These are phyloP conservation scores for Sylvilagus bachmani DNA, from an alignment of 2,113 vertebrate genomes.

Conservation along the genomic window DNA sequence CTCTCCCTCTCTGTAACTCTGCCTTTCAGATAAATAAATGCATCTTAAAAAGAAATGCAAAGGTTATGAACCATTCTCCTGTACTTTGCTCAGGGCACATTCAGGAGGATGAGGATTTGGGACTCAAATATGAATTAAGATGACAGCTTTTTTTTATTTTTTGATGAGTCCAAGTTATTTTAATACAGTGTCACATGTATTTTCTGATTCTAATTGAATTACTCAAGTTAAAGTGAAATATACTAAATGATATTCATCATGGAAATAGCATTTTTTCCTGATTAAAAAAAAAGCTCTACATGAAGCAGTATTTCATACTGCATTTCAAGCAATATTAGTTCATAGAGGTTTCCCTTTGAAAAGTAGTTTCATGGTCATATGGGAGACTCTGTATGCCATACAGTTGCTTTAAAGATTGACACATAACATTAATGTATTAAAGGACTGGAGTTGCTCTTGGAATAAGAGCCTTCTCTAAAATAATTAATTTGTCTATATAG, in stretches of 20 bases:
- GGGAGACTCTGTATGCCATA: not conserved
- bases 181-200: not conserved
- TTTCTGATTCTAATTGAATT: slow-evolving; percentile 15
- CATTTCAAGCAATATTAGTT: slow-evolving; percentile 1
- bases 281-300: not conserved
- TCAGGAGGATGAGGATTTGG: not conserved
- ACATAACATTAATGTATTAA: not conserved
- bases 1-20: too few species aligned
- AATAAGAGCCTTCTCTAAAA: slow-evolving; percentile 28
- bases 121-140: not conserved
- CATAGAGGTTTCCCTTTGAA: not conserved
- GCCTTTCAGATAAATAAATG: too few species aligned
- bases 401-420: not conserved
- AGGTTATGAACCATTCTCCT: not conserved
- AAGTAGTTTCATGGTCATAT: not conserved
- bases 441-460: not conserved
- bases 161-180: not conserved
- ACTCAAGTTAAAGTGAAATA: slow-evolving; percentile 9
- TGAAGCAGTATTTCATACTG: slow-evolving; percentile 10
- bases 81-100: not conserved
- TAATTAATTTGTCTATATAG: slow-evolving; percentile 21
- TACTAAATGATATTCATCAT: not conserved
- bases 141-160: not conserved
- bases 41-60: not conserved
- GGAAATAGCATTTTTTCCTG: not conserved